Conservation (phyloP, 2,888 invertebrate genomes). For the Meganola albula region DNA sequence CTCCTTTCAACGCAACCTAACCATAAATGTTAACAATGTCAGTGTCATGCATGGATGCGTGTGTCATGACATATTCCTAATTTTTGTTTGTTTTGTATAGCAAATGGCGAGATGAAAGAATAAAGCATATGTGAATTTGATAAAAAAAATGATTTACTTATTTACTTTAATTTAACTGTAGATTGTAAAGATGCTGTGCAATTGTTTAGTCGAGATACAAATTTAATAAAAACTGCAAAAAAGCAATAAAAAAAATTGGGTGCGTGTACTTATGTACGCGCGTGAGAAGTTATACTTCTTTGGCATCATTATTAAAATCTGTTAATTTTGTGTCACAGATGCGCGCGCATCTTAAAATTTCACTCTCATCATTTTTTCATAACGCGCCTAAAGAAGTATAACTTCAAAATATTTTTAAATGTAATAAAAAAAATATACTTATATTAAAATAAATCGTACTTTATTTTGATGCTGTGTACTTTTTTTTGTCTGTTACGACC, state of each 20-base stretch:
- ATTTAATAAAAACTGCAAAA: neutral
- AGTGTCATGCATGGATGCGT: too few species aligned
- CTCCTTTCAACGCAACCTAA: too few species aligned
- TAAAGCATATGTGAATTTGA: neutral
- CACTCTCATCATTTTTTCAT: too few species aligned
- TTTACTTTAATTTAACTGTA: neutral
- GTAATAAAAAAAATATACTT: conserved; percentile 1
- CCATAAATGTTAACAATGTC: too few species aligned
- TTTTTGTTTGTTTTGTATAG: neutral
- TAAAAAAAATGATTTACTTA: neutral
- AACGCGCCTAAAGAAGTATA: too few species aligned
- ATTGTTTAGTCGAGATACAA: neutral
- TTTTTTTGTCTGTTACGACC: neutral
- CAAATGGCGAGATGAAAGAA: neutral
- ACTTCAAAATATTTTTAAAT: neutral
- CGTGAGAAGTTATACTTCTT: too few species aligned
- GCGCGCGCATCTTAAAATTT: too few species aligned
- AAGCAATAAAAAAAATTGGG: neutral
- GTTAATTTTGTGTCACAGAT: conserved; percentile 8
- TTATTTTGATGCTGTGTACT: neutral
- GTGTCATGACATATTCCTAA: too few species aligned
- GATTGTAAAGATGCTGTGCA: neutral
- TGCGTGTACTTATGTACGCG: too few species aligned
- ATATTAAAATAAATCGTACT: neutral
- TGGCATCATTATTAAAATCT: too few species aligned